These are phyloP conservation scores for Rhorus exstirpatorius DNA, from an alignment of 2,888 invertebrate genomes.

Conservation along the genomic window DNA sequence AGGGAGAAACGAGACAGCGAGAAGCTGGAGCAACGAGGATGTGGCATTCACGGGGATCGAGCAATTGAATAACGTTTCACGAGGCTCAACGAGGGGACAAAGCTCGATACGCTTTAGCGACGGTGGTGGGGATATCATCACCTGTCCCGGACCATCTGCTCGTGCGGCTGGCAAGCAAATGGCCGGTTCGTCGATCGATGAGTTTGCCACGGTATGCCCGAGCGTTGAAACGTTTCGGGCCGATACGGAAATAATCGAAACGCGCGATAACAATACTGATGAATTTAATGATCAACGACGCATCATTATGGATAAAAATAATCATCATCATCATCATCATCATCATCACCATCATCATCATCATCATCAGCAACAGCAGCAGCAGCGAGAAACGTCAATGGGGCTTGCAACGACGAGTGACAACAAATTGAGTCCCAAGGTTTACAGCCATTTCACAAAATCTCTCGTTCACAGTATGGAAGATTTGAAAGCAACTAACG, in stretches of 20 bases:
- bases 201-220: conserved; percentile 76
- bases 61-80: conserved; percentile 54
- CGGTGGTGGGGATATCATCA: conserved; percentile 79
- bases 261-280: conserved; percentile 20
- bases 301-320: conserved; percentile 18
- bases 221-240: conserved; percentile 66
- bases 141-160: conserved; percentile 82
- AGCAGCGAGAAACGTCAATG: conserved; percentile 24
- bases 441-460: conserved; percentile 86
- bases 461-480: conserved; percentile 85
- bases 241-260: conserved; percentile 66
- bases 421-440: conserved; percentile 90
- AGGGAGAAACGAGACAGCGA: conserved; percentile 44
- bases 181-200: conserved; percentile 78
- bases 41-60: conserved; percentile 64
- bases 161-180: conserved; percentile 73
- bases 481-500: conserved; percentile 82
- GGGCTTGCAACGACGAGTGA: conserved; percentile 68
- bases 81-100: conserved; percentile 62
- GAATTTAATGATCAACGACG: conserved; percentile 26
- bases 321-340: not conserved
- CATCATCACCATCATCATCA: not conserved
- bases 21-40: conserved; percentile 65
- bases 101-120: conserved; percentile 47
- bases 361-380: no score